Evolutionary conservation across 2,113 vertebrate species (phyloP).

Genomic region (Gavia stellata): DNA sequence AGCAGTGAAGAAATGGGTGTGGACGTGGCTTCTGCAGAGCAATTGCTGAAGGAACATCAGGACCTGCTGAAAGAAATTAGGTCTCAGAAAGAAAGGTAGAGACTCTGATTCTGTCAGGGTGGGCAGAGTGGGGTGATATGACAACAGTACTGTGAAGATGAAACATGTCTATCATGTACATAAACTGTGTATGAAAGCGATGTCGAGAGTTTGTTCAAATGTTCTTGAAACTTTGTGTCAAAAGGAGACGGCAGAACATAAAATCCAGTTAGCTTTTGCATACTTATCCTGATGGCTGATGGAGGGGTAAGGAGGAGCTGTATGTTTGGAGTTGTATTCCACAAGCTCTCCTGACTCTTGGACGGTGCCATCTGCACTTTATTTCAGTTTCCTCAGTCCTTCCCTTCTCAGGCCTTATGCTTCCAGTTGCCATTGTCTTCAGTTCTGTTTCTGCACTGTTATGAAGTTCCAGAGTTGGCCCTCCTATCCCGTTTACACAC

Average conservation of each 20-base stretch:
- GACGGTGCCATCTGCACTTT: not conserved
- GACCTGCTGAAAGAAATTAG: conserved; percentile 79
- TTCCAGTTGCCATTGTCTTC: not conserved
- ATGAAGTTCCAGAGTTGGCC: not conserved
- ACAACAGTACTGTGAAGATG: not conserved
- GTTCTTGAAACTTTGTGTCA: not conserved
- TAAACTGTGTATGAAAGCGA: not conserved
- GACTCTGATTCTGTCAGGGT: not conserved
- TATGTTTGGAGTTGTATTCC: not conserved
- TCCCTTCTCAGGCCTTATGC: not conserved
- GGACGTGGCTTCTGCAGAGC: conserved; percentile 75
- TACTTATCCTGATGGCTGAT: not conserved
- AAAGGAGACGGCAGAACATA: not conserved
- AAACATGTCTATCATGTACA: not conserved
- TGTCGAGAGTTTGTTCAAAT: not conserved
- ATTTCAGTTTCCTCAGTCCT: not conserved
- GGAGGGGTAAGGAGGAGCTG: not conserved
- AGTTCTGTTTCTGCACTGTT: not conserved
- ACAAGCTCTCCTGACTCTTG: not conserved
- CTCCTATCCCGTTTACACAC: not conserved
- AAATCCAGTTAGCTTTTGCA: not conserved
- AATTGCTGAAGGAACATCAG: conserved; percentile 73
- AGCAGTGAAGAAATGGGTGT: conserved; percentile 67
- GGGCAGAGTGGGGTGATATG: not conserved
- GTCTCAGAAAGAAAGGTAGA: conserved; percentile 77